A percentile compares a stretch with the other conserved stretches of the same genome.
Conservation (phyloP, 92 coral and sea anemone genomes). For the Micromussa lordhowensis region DNA sequence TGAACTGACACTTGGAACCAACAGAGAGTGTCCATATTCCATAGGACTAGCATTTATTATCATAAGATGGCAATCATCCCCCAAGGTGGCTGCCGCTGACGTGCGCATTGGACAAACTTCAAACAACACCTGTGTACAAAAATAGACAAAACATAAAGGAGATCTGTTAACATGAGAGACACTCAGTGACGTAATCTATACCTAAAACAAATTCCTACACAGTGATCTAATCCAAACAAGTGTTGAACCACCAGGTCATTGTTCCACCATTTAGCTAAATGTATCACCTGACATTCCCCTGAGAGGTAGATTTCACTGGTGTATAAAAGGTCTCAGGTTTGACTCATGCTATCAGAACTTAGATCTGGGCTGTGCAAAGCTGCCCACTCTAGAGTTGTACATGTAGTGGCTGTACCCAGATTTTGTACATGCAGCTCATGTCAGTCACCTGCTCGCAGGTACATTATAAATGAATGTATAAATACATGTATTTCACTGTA, state of each 20-base stretch:
- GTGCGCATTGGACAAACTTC: slow-evolving; percentile 77
- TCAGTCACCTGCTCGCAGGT: too few relatives aligned
- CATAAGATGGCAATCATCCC: slow-evolving; percentile 56
- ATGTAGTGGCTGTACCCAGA: too few relatives aligned
- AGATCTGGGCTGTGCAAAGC: too few relatives aligned
- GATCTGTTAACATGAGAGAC: background rate
- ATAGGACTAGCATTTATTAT: slow-evolving; percentile 93
- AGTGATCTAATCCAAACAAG: background rate
- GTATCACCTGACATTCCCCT: too few relatives aligned
- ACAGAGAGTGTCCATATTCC: slow-evolving; percentile 88
- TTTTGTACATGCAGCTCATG: too few relatives aligned
- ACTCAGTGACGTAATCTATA: too few relatives aligned
- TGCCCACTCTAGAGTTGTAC: too few relatives aligned
- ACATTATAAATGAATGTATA: too few relatives aligned
- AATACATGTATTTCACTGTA: too few relatives aligned
- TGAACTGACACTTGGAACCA: slow-evolving; percentile 82
- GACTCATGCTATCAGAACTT: too few relatives aligned
- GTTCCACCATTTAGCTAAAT: background rate
- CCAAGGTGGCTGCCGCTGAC: background rate
- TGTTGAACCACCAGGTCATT: background rate
- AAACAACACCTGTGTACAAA: slow-evolving; percentile 73
- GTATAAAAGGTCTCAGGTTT: too few relatives aligned
- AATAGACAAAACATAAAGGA: background rate
- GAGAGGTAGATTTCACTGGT: too few relatives aligned
- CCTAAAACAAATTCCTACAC: background rate